Conservation (phyloP, 1,140 invertebrate species). For the Fopius arisanus region DNA sequence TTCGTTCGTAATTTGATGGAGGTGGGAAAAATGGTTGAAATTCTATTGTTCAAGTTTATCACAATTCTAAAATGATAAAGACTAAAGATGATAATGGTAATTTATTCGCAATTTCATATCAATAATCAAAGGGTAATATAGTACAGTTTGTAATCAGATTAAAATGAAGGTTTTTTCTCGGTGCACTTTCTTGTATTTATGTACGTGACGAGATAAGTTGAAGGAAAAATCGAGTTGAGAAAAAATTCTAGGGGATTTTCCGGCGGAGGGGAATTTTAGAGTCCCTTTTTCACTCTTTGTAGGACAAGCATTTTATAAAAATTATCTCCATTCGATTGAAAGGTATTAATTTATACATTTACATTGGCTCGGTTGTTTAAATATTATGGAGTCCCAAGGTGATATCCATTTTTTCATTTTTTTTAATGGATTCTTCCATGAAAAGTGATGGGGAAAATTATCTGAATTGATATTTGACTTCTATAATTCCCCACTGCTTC, state of each 20-base stretch:
- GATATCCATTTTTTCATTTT: too few species aligned
- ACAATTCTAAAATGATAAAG: conserved; percentile 11
- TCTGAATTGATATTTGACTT: too few species aligned
- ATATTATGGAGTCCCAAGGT: too few species aligned
- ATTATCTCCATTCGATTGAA: too few species aligned
- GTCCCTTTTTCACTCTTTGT: too few species aligned
- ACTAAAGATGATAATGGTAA: conserved; percentile 5
- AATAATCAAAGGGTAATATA: conserved; percentile 29
- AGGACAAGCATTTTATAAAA: too few species aligned
- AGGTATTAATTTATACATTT: too few species aligned
- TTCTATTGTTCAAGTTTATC: conserved; percentile 11
- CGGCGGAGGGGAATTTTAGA: background rate
- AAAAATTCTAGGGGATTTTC: background rate
- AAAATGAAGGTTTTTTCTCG: background rate
- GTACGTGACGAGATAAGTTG: background rate
- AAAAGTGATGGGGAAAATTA: too few species aligned
- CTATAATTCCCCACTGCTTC: too few species aligned
- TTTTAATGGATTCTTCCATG: too few species aligned
- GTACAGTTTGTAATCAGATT: conserved; percentile 25
- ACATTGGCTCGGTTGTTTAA: too few species aligned
- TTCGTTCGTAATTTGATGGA: conserved; percentile 5
- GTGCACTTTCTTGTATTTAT: conserved; percentile 29
- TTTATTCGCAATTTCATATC: conserved; percentile 20
- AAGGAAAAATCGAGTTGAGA: background rate
- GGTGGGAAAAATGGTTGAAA: background rate